phyloP scores from a whole-genome alignment of 2,888 invertebrate genomes.

The Ceriagrion tenellum region DNA sequence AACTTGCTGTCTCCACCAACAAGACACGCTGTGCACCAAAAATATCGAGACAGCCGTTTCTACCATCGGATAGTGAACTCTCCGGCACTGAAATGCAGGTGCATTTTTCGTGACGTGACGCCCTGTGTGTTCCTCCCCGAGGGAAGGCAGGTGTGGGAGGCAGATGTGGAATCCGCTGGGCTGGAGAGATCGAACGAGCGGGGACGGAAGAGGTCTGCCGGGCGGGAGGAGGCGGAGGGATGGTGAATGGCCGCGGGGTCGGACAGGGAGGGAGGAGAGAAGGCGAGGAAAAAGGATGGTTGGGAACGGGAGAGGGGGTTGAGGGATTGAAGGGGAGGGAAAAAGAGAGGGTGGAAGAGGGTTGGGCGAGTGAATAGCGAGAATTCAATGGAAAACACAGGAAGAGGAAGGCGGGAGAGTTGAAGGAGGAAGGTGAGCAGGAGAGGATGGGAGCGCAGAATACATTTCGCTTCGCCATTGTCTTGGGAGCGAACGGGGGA shows the following conservation, averaged over 20 bases:
- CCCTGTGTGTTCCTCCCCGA: not conserved
- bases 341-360: not conserved
- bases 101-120: not conserved
- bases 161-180: not conserved
- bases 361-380: not conserved
- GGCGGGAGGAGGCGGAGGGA: not conserved
- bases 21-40: too few relatives aligned
- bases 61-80: not conserved
- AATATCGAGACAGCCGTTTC: not conserved
- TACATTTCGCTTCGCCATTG: not conserved
- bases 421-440: not conserved
- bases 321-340: not conserved
- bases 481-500: conserved; percentile 14
- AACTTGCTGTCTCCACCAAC: too few relatives aligned
- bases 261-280: not conserved
- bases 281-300: not conserved
- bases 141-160: not conserved
- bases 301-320: not conserved
- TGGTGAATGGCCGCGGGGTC: not conserved
- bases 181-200: too few relatives aligned
- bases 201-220: not conserved
- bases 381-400: not conserved
- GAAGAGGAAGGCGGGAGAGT: not conserved
- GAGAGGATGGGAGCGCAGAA: not conserved
- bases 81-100: not conserved